phyloP scores from a whole-genome alignment of 2,113 vertebrate genomes.

The Tichodroma muraria region DNA sequence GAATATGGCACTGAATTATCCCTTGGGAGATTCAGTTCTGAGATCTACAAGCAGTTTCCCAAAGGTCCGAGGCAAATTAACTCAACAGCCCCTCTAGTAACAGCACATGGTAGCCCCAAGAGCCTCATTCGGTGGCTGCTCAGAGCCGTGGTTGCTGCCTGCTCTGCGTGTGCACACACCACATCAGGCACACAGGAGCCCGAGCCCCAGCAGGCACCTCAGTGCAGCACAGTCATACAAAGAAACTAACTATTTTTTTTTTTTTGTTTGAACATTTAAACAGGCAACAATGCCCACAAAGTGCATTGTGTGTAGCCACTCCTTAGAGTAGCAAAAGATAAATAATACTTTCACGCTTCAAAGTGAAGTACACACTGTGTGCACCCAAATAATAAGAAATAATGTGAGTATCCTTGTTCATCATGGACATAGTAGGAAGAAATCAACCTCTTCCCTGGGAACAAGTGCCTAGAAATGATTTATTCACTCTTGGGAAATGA shows the following conservation, averaged over 20 bases:
- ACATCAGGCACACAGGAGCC: neutral
- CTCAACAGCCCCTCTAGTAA: neutral
- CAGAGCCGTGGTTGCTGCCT: neutral
- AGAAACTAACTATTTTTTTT: neutral
- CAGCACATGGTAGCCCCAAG: neutral
- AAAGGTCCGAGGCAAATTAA: neutral
- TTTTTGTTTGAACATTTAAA: conserved; percentile 45
- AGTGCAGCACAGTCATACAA: neutral
- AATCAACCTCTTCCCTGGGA: conserved; percentile 58
- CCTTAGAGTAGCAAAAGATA: conserved; percentile 25
- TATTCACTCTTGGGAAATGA: conserved; percentile 42
- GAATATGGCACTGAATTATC: neutral
- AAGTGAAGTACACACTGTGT: conserved; percentile 50
- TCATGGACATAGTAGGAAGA: conserved; percentile 47
- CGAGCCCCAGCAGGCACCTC: neutral
- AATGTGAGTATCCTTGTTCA: conserved; percentile 53
- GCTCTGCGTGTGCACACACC: neutral
- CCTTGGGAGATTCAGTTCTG: neutral
- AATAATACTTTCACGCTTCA: conserved; percentile 59
- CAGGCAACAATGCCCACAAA: conserved; percentile 14
- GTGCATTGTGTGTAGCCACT: conserved; percentile 2
- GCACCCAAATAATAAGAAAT: conserved; percentile 58
- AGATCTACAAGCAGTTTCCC: neutral
- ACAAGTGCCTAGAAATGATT: conserved; percentile 39
- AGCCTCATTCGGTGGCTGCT: neutral